Evolutionary conservation across 2,113 vertebrate species (phyloP), one percentile per base, ranked within the genome.

Genomic region (Colistium nudipinnis): DNA sequence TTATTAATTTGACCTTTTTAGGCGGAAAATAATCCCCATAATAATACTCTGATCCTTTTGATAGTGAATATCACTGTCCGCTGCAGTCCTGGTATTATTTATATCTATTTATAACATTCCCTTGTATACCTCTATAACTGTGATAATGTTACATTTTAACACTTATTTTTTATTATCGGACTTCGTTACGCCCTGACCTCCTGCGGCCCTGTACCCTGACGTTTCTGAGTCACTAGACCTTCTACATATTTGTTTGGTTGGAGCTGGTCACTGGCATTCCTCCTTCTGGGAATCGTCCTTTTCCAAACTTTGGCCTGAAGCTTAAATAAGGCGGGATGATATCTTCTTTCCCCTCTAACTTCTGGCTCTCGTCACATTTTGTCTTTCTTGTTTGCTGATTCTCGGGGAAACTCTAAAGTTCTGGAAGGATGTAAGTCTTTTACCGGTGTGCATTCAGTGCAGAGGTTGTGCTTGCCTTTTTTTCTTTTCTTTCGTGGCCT

Each of bases 351-450:
- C 9, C 10, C 35, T 9, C 25, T 53, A 41, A 41, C 7, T 1
- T 41, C 19, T 45, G 43, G n/a, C 24, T 25, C 39, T 52, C 27
- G 10, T 67, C 31, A 62, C 41, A 22, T 25, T 33, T 55, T 89
- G 81, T 89, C 93, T 88, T 48, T 82, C 91, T 90, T 73, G 45
- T 83, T 93, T 94, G 93, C 93, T 93, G 93, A 93, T 94, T 94
- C 92, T 94, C 92, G 92, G 93, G 90, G 92, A 90, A 87, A 96
- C 96, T 93, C 94, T 90, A 96, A 96, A 96, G 94, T 98, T 92
- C 96, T 96, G 93, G 93, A 95, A 90, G 93, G 93, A 95, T 95
- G 97, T 99, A 98, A 99, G 97, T 99, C 90, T 44, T 49, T 41
- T 55, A 62, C 82, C 77, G 61, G 83, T 31, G 76, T 87, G 76